Conservation (phyloP, 2,113 vertebrate genomes). For the Polypterus bichir region DNA sequence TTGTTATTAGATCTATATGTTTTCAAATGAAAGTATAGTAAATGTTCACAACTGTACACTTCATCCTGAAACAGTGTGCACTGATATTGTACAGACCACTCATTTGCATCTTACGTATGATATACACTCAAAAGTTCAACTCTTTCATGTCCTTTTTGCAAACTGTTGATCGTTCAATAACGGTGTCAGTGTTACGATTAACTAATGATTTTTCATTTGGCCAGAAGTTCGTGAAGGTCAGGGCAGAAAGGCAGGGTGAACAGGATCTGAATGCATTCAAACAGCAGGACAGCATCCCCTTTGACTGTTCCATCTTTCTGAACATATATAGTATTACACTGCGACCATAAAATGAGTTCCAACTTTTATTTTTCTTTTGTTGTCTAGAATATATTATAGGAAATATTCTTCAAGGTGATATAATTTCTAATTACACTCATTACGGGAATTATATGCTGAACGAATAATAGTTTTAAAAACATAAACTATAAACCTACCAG, state of each 20-base stretch:
- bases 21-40: no score
- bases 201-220: constrained; percentile 7
- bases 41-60: no score
- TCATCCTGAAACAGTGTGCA: no score
- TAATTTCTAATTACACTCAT: no score
- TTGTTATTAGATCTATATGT: no score
- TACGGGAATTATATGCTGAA: no score
- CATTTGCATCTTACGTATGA: no score
- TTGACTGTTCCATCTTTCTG: constrained; percentile 23
- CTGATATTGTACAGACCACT: no score
- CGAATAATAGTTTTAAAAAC: no score
- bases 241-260: constrained; percentile 19
- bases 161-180: constrained; percentile 3
- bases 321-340: constrained; percentile 25
- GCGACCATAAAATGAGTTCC: constrained; percentile 17
- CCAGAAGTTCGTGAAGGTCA: constrained; percentile 11
- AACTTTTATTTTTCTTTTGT: constrained; percentile 12
- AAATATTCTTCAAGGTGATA: constrained; percentile 7
- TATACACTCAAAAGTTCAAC: no score
- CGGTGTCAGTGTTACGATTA: constrained; percentile 5
- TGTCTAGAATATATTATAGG: constrained; percentile 7
- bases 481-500: no score
- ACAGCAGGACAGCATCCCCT: constrained; percentile 20
- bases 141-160: not conserved
- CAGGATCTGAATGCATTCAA: constrained; percentile 20